Conservation (phyloP, 2,113 vertebrate species). For the Tychaedon coryphoeus region DNA sequence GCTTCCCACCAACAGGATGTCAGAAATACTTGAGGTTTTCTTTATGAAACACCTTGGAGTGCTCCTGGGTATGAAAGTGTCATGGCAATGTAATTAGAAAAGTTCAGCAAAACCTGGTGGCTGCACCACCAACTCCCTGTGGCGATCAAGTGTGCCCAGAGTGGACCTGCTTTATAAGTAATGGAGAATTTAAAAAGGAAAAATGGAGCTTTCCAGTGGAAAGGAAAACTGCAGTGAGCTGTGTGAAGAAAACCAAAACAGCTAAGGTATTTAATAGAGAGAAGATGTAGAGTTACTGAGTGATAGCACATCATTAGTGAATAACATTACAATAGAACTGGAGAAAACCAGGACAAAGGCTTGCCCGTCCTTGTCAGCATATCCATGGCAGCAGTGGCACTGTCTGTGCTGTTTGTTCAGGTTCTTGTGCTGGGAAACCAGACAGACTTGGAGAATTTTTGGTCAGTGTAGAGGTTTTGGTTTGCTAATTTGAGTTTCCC, state of each 20-base stretch:
- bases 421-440: background rate
- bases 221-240: background rate
- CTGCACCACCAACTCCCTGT: background rate
- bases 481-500: too few species aligned
- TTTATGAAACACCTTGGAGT: background rate
- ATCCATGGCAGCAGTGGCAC: accelerated
- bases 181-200: background rate
- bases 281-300: background rate
- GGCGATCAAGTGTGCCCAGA: background rate
- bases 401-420: background rate
- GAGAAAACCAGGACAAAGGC: background rate
- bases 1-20: background rate
- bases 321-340: background rate
- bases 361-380: background rate
- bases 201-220: background rate
- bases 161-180: background rate
- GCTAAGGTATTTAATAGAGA: background rate
- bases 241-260: background rate
- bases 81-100: background rate
- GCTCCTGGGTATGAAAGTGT: background rate
- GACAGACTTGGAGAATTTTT: background rate
- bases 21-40: background rate
- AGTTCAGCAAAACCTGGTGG: background rate
- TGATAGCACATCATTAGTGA: background rate
- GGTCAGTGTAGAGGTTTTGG: too few species aligned